phyloP scores from a whole-genome alignment of 1,140 invertebrate genomes.

The Drosophila triauraria region DNA sequence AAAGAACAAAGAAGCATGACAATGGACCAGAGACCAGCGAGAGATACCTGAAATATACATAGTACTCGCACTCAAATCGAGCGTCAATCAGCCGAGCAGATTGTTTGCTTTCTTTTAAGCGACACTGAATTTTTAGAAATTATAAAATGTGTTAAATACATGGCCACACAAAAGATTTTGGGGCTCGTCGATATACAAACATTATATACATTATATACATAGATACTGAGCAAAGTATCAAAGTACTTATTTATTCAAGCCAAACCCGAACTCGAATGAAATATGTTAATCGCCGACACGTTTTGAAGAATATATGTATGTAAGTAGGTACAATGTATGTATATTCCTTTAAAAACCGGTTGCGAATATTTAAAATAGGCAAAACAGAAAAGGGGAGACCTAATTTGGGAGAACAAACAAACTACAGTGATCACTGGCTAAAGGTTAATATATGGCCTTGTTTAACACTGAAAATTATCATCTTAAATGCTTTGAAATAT shows the following conservation, averaged over 20 bases:
- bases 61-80: slow-evolving; percentile 33
- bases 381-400: neutral
- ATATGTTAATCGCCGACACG: neutral
- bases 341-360: slow-evolving; percentile 27
- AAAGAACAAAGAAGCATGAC: slow-evolving; percentile 9
- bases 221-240: neutral
- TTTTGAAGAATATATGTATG: neutral
- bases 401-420: slow-evolving; percentile 13
- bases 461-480: neutral
- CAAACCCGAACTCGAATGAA: slow-evolving; percentile 4
- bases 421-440: slow-evolving; percentile 3
- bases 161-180: neutral
- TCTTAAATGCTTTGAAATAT: neutral
- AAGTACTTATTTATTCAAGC: slow-evolving; percentile 6
- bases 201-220: neutral
- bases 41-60: slow-evolving; percentile 11
- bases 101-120: slow-evolving; percentile 50
- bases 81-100: slow-evolving; percentile 40
- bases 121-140: slow-evolving; percentile 23
- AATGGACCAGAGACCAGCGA: slow-evolving; percentile 19
- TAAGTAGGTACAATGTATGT: neutral
- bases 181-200: neutral
- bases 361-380: neutral
- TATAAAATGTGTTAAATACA: slow-evolving; percentile 1
- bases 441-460: neutral